These are phyloP conservation scores for Macaca mulatta DNA, from an alignment of 2,113 vertebrate genomes.

Conservation along the genomic window DNA sequence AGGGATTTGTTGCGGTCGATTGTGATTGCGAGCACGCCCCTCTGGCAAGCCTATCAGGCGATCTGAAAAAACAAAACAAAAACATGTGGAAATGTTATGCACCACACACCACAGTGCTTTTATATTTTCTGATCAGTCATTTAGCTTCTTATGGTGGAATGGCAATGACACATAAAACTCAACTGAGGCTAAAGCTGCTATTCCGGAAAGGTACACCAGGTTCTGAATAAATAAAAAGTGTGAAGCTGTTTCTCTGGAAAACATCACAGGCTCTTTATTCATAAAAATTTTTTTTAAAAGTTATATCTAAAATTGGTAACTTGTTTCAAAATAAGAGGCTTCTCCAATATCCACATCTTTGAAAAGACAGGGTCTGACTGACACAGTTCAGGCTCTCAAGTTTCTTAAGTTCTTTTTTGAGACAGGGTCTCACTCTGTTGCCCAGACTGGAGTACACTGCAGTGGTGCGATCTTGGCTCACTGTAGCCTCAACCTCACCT, in stretches of 20 bases:
- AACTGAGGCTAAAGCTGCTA: not conserved
- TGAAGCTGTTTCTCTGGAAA: not conserved
- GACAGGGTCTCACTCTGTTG: too few relatives aligned
- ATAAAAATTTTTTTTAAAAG: constrained; percentile 9
- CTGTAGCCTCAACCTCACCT: too few relatives aligned
- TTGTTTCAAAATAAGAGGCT: constrained; percentile 38
- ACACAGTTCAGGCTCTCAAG: not conserved
- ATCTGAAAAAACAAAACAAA: constrained; percentile 79
- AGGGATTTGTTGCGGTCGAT: constrained; percentile 88
- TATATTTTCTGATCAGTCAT: not conserved
- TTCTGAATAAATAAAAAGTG: constrained; percentile 3
- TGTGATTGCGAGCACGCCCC: constrained; percentile 90
- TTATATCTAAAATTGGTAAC: constrained; percentile 10
- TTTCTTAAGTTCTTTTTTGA: too few relatives aligned
- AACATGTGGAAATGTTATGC: not conserved
- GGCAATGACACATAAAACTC: not conserved
- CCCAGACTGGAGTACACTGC: too few relatives aligned
- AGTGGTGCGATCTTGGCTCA: too few relatives aligned
- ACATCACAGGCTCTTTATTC: not conserved
- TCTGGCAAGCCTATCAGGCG: constrained; percentile 90
- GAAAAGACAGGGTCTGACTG: not conserved
- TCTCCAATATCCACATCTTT: not conserved
- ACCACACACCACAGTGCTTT: not conserved
- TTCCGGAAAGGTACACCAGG: not conserved
- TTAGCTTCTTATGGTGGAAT: not conserved